Evolutionary conservation across 2,888 invertebrate genomes (phyloP).

Genomic region (Eilema griseolum): DNA sequence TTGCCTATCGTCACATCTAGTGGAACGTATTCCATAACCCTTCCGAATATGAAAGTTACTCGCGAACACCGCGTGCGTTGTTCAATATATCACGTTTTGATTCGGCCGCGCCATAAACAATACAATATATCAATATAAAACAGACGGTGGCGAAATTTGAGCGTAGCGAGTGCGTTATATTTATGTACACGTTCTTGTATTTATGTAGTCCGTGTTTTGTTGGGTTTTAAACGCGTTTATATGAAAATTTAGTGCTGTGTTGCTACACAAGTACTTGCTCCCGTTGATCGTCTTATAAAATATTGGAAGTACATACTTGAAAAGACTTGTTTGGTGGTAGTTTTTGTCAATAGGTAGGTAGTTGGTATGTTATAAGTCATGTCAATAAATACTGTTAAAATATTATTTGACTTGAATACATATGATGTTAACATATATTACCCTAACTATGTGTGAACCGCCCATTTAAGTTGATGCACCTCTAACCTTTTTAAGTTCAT

Average conservation of each 20-base stretch:
- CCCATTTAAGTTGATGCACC: too few relatives aligned
- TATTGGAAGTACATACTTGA: neutral
- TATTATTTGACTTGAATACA: too few relatives aligned
- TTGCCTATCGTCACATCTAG: slow-evolving; percentile 62
- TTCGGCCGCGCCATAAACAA: slow-evolving; percentile 87
- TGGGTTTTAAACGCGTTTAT: slow-evolving; percentile 25
- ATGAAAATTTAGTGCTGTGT: slow-evolving; percentile 18
- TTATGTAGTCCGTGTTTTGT: slow-evolving; percentile 31
- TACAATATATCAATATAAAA: slow-evolving; percentile 87
- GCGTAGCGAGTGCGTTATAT: slow-evolving; percentile 83
- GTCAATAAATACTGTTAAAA: too few relatives aligned
- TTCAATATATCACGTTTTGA: slow-evolving; percentile 86
- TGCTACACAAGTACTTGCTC: neutral
- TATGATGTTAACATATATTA: too few relatives aligned
- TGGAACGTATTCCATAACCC: slow-evolving; percentile 69
- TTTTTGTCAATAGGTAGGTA: neutral
- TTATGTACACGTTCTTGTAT: slow-evolving; percentile 70
- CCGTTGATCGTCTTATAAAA: neutral
- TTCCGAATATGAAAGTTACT: slow-evolving; percentile 85
- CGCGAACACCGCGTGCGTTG: slow-evolving; percentile 80
- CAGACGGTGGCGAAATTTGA: slow-evolving; percentile 87
- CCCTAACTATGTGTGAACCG: too few relatives aligned
- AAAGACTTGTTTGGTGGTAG: neutral
- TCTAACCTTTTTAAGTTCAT: too few relatives aligned
- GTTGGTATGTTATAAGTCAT: neutral